Evolutionary conservation across 2,888 invertebrate species (phyloP).

Genomic region (Synanthedon tipuliformis): DNA sequence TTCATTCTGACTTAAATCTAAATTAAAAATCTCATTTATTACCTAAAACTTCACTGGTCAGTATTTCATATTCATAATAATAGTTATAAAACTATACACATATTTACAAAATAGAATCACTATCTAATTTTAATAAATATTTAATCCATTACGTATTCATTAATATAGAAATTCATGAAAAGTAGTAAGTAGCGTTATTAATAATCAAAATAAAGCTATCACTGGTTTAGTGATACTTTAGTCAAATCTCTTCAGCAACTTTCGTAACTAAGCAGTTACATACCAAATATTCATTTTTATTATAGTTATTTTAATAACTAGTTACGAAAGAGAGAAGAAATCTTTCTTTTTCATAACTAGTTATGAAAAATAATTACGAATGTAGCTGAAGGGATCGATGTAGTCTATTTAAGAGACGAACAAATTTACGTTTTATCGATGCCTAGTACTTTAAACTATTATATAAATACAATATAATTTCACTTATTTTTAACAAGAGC

Average conservation of each 20-base stretch:
- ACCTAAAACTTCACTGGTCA: slow-evolving; percentile 16
- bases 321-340: too few species aligned
- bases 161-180: too few species aligned
- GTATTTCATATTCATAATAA: slow-evolving; percentile 10
- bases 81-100: slow-evolving; percentile 54
- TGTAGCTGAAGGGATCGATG: too few species aligned
- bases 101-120: slow-evolving; percentile 50
- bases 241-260: too few species aligned
- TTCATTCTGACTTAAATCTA: slow-evolving; percentile 34
- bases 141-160: background rate
- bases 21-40: slow-evolving; percentile 18
- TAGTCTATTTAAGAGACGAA: background rate
- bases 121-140: background rate
- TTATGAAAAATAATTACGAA: too few species aligned
- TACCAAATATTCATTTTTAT: too few species aligned
- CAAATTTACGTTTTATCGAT: background rate
- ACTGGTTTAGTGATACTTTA: too few species aligned
- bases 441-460: background rate
- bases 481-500: background rate
- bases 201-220: too few species aligned
- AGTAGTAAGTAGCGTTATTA: too few species aligned
- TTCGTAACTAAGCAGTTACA: too few species aligned
- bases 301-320: too few species aligned
- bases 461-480: background rate
- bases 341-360: too few species aligned